Base-by-base conservation (phyloP, 37 sponge, comb jelly and placozoan genomes). In the Ephydatia muelleri region DNA sequence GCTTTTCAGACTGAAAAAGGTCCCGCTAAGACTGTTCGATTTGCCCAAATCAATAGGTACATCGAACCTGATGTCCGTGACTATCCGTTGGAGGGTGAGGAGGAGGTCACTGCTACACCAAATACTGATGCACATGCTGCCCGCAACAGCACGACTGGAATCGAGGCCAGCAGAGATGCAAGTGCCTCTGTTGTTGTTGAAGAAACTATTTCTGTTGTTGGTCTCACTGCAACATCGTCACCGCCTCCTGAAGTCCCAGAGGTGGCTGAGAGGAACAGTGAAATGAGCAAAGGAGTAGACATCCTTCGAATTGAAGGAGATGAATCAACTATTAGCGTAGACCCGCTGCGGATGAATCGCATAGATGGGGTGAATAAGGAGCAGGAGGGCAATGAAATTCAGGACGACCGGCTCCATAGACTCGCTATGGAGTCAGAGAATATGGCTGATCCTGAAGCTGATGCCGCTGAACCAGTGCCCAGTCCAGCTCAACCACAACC, bases 1-100 rank as follows among this genome's bases (percentile, higher is more conserved):
- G 74, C 34, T 9, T 78, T 90, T 33, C 74, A 84, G 25, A 80
- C 81, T 23, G 85, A 69, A 36, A 90, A 85, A 40, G 75, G 81
- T 2, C 78, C 67, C 21, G 70, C 32, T 31, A 84, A 84, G 31
- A 81, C 13, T 9, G 90, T 90, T 37, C 65, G 81, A 21, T 90
- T 90, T 36, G 49, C 76, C 38, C 16, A 64, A 0, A 57, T 25
- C 5, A 76, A 80, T 5, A n/a, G 4, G 22, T 31, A 81, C 70
- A 90, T 90, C 48, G 85, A 85, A 22, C 40, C 34, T 3, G 31
- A 5, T 6, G 39, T 47, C 35, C 68, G 6, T 49, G 70, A 32
- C 2, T 49, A 43, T 26, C 2, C n/a, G 25, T 27, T 12, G 37
- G 64, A 49, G 21, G 66, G 67, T 66, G 71, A 40, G n/a, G 35